A percentile compares a stretch with the other conserved stretches of the same genome.
phyloP scores from a whole-genome alignment of 2,888 invertebrate genomes.

The Notodonta ziczac region DNA sequence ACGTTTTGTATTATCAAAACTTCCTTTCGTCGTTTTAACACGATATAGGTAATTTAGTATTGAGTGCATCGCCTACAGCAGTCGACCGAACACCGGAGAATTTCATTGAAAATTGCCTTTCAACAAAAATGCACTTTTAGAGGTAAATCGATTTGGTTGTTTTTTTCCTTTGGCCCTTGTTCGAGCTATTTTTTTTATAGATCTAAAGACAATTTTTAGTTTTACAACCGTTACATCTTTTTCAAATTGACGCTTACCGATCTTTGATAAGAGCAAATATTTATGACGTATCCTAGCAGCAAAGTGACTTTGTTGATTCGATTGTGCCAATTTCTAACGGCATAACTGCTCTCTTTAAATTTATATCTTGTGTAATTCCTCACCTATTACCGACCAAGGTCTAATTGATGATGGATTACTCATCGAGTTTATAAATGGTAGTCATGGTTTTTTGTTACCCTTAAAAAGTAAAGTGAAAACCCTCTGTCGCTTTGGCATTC shows the following conservation, averaged over 20 bases:
- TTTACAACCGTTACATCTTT: neutral
- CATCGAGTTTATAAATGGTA: too few relatives aligned
- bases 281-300: too few relatives aligned
- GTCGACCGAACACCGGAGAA: constrained; percentile 27
- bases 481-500: neutral
- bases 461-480: neutral
- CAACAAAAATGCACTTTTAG: constrained; percentile 31
- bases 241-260: too few relatives aligned
- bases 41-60: constrained; percentile 56
- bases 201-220: too few relatives aligned
- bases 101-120: constrained; percentile 40
- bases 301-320: too few relatives aligned
- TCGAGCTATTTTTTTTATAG: neutral
- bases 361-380: too few relatives aligned
- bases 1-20: constrained; percentile 65
- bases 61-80: constrained; percentile 43
- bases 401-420: too few relatives aligned
- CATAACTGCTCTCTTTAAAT: neutral
- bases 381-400: too few relatives aligned
- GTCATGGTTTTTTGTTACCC: too few relatives aligned
- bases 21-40: constrained; percentile 62
- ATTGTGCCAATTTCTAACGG: neutral
- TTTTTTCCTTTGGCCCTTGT: constrained; percentile 8
- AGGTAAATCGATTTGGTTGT: constrained; percentile 37
- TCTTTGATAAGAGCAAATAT: too few relatives aligned